Percentiles rank a stretch among this genome's conserved stretches.
phyloP scores from a whole-genome alignment of 53 echinoderm and acorn worm genomes.

The Crossaster papposus region DNA sequence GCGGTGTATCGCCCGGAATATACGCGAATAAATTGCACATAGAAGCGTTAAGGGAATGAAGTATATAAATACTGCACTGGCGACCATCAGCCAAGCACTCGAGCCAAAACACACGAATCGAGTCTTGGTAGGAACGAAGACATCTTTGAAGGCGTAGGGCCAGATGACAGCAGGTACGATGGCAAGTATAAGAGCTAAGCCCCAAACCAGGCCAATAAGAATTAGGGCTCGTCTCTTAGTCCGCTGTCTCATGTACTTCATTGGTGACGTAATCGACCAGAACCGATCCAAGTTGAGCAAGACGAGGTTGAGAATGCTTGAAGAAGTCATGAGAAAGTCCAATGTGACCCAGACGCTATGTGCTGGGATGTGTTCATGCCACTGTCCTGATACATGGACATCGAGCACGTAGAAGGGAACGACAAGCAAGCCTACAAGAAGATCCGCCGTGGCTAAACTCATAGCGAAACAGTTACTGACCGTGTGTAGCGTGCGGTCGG shows the following conservation, averaged over 20 bases:
- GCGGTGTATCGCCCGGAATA: conserved; percentile 84
- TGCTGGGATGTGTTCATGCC: conserved; percentile 65
- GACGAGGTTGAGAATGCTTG: conserved; percentile 90
- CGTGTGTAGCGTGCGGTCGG: conserved; percentile 80
- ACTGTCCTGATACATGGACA: conserved; percentile 53
- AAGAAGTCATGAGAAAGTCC: conserved; percentile 85
- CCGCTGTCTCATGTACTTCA: conserved; percentile 93
- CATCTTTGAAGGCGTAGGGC: conserved; percentile 71
- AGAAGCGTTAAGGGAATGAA: conserved; percentile 88
- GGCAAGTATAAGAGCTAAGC: conserved; percentile 71
- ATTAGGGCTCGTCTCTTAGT: conserved; percentile 82
- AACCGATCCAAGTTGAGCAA: conserved; percentile 91
- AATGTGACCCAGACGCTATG: conserved; percentile 82
- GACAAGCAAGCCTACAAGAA: conserved; percentile 83
- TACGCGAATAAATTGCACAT: conserved; percentile 94
- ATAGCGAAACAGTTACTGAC: conserved; percentile 85
- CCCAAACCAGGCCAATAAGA: conserved; percentile 82
- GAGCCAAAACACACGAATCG: conserved; percentile 73
- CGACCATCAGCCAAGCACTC: conserved; percentile 85
- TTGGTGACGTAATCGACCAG: conserved; percentile 97
- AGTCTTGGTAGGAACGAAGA: conserved; percentile 78
- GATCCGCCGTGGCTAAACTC: conserved; percentile 85
- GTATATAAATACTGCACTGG: conserved; percentile 80
- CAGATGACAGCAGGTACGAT: conserved; percentile 77
- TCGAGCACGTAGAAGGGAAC: conserved; percentile 84